Base-by-base conservation (phyloP, 2,797 vertebrate genomes). In the Gobionotothen gibberifrons region DNA sequence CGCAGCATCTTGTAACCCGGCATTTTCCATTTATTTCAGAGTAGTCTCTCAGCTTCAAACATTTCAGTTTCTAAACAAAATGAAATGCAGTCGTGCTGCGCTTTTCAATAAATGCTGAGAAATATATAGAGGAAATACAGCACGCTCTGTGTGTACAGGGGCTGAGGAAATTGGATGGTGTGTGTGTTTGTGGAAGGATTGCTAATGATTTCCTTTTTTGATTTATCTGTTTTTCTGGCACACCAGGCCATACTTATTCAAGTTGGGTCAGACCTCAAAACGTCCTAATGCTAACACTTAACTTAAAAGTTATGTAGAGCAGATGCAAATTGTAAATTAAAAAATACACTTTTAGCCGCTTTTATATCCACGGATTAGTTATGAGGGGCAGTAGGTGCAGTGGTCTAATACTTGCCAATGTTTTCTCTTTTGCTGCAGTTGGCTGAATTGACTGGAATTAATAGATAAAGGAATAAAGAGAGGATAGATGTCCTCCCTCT, bases 41-140 rank as follows among this genome's bases (percentile, higher is more conserved):
- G 74, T 76, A 47, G 59, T 82, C 59, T 79, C 73, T 77, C 59
- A 62, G 72, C 77, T 74, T 79, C 70, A 85, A 86, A 91, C 78
- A 82, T 81, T 79, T 74, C 58, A 67, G 62, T 78, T 79, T 82
- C 72, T 68, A 69, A 87, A 89, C 70, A 69, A 87, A 90, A 90
- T 69, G 53, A 84, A 86, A 87, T 40, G n/a, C 67, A 76, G 65
- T 82, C 84, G 76, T 64, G 64, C 76, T 79, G 76, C 72, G 72
- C 69, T 83, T 86, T 90, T 87, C 83, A 79, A 85, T 76, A 83
- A 85, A 87, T 78, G 75, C 17, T 48, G 64, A 58, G 69, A 51
- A 74, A 65, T 57, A 79, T n/a, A 76, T 26, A 78, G 55, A 73
- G 47, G 59, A 80, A 80, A 86, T 73, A 62, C 57, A 75, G 61